Conservation (phyloP, 2,797 vertebrate species). For the Oophaga sylvatica region DNA sequence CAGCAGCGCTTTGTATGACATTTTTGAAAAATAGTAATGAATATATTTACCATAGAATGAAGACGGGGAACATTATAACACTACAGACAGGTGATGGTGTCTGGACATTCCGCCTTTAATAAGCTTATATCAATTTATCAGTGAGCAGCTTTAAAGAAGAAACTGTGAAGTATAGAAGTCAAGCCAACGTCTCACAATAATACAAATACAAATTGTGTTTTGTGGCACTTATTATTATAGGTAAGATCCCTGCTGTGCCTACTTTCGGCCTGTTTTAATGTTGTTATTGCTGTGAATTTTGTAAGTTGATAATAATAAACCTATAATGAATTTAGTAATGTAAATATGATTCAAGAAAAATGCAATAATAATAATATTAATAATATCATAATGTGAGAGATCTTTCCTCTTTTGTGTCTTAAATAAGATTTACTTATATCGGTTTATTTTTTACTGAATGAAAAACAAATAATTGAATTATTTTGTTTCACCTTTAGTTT, state of each 20-base stretch:
- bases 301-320: too few relatives aligned
- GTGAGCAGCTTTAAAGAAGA: slow-evolving; percentile 1
- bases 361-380: background rate
- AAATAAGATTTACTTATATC: too few relatives aligned
- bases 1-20: too few relatives aligned
- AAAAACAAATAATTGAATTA: too few relatives aligned
- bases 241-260: slow-evolving; percentile 22
- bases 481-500: too few relatives aligned
- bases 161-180: slow-evolving; percentile 12
- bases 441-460: too few relatives aligned
- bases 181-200: background rate
- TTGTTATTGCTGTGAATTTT: background rate
- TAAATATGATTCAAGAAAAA: background rate
- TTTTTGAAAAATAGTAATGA: background rate
- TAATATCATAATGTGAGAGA: too few relatives aligned
- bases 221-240: slow-evolving; percentile 23
- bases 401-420: too few relatives aligned
- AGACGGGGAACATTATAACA: background rate
- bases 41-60: background rate
- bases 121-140: slow-evolving; percentile 22
- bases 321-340: background rate
- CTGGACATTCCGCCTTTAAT: background rate
- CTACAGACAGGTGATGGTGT: background rate
- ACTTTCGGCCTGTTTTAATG: background rate
- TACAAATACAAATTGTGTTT: slow-evolving; percentile 32